phyloP scores from a whole-genome alignment of 2,888 invertebrate genomes.

The Acholoe squamosa region DNA sequence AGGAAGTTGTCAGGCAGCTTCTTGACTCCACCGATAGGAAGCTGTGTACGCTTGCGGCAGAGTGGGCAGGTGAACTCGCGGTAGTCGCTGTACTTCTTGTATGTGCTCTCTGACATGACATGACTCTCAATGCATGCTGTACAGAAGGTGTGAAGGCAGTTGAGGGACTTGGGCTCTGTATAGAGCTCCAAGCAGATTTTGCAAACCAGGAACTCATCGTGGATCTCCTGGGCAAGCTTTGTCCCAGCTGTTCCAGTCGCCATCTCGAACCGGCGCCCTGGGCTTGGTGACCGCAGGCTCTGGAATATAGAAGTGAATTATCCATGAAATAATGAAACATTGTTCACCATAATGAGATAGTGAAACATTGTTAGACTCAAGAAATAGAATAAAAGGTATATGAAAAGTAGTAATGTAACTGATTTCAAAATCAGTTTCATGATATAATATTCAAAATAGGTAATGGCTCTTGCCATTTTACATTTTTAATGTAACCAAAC shows the following conservation, averaged over 20 bases:
- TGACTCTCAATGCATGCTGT: slow-evolving; percentile 83
- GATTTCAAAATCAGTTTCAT: neutral
- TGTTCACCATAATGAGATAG: neutral
- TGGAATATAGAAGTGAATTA: neutral
- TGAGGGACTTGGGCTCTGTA: slow-evolving; percentile 81
- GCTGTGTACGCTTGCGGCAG: slow-evolving; percentile 83
- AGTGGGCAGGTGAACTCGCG: slow-evolving; percentile 83
- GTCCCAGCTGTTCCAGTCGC: slow-evolving; percentile 65
- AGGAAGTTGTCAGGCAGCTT: slow-evolving; percentile 84
- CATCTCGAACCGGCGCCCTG: slow-evolving; percentile 43
- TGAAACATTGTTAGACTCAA: neutral
- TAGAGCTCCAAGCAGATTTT: slow-evolving; percentile 83
- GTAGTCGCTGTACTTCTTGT: slow-evolving; percentile 83
- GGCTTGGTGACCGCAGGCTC: slow-evolving; percentile 51
- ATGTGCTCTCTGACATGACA: slow-evolving; percentile 82
- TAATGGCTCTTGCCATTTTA: too few species aligned
- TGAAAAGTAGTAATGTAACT: neutral
- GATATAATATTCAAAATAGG: too few species aligned
- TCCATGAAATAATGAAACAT: neutral
- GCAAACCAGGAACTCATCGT: slow-evolving; percentile 83
- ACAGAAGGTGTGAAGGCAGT: slow-evolving; percentile 83
- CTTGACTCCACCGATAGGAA: slow-evolving; percentile 83
- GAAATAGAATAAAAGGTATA: neutral
- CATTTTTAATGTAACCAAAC: too few species aligned
- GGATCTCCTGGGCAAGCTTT: slow-evolving; percentile 83